These are phyloP conservation scores for Chaunax sp. DNA, from an alignment of 2,797 vertebrate genomes.

Conservation along the genomic window DNA sequence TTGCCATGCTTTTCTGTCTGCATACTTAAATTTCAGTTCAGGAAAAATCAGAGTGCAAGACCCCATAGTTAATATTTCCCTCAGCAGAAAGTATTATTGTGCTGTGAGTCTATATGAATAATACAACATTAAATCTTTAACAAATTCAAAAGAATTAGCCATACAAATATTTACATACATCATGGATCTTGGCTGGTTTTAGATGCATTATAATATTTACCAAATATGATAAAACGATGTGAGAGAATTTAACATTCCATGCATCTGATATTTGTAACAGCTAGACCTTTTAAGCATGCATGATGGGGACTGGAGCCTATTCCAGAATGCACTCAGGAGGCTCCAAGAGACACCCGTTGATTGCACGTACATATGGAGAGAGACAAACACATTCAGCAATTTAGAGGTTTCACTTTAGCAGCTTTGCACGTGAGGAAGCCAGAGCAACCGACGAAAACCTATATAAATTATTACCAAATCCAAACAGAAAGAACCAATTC, in stretches of 20 bases:
- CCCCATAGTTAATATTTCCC: background rate
- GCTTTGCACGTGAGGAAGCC: background rate
- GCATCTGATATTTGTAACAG: background rate
- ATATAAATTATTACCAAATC: background rate
- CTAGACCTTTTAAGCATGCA: background rate
- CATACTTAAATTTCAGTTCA: constrained; percentile 14
- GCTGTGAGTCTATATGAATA: background rate
- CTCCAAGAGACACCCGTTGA: background rate
- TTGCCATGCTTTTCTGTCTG: constrained; percentile 13
- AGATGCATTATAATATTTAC: background rate
- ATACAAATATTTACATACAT: background rate
- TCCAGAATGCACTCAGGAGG: constrained; percentile 1
- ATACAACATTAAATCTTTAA: background rate
- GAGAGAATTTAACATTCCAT: background rate
- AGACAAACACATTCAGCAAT: background rate
- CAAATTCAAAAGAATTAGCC: background rate
- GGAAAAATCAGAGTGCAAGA: constrained; percentile 9
- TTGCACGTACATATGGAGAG: background rate
- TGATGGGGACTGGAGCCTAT: background rate
- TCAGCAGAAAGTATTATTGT: background rate
- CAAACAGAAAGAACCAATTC: background rate
- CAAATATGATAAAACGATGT: background rate
- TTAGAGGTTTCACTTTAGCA: background rate
- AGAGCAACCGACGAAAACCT: background rate
- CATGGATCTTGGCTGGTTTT: background rate